Evolutionary conservation across 2,888 invertebrate genomes (phyloP).

Genomic region (Caenorhabditis auriculariae): DNA sequence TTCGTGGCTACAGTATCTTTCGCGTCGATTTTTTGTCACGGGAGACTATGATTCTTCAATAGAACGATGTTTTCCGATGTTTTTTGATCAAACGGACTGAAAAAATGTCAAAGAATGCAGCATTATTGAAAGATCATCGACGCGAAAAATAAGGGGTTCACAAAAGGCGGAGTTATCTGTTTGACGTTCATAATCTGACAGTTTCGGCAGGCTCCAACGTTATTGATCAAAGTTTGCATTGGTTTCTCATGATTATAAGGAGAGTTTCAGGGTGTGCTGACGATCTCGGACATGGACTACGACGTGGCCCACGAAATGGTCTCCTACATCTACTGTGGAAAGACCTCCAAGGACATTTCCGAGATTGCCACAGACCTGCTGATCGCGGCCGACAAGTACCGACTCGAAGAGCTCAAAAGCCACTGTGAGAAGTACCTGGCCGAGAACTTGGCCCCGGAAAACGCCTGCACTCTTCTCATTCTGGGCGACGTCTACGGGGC

Average conservation of each 20-base stretch:
- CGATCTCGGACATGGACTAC: slow-evolving; percentile 61
- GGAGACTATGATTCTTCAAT: no score
- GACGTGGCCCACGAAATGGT: slow-evolving; percentile 62
- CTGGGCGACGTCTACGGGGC: slow-evolving; percentile 59
- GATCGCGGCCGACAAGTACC: slow-evolving; percentile 63
- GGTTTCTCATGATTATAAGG: neutral
- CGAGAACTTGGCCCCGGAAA: slow-evolving; percentile 53
- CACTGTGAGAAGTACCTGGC: slow-evolving; percentile 49
- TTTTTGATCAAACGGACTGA: slow-evolving; percentile 1
- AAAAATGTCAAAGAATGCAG: no score
- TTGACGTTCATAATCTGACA: no score
- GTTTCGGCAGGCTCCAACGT: no score
- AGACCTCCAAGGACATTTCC: slow-evolving; percentile 53
- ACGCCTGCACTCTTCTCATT: slow-evolving; percentile 61
- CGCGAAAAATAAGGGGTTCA: no score
- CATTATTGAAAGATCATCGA: no score
- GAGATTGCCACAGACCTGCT: slow-evolving; percentile 61
- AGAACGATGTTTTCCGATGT: neutral
- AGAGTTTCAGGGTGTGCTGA: slow-evolving; percentile 40
- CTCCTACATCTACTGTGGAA: slow-evolving; percentile 60
- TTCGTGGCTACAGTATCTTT: no score
- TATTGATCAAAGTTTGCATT: no score
- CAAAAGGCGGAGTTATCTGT: no score
- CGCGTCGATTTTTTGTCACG: no score
- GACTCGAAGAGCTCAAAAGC: slow-evolving; percentile 59